Percentiles rank a stretch among this genome's conserved stretches.
Conservation (phyloP, 2,888 invertebrate species). For the Eupithecia abbreviata region DNA sequence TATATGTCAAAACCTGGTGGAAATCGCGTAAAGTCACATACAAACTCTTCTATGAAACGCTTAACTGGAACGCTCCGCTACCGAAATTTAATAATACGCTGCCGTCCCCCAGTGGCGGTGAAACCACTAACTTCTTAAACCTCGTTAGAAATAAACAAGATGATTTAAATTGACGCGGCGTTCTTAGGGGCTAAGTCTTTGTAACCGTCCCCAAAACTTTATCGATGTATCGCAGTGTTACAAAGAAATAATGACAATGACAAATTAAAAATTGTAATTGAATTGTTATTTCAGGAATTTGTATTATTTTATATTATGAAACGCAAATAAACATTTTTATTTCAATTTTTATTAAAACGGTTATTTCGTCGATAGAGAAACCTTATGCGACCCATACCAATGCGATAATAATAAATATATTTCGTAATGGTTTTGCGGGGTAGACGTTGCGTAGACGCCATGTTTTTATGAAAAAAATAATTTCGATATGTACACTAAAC, state of each 20-base stretch:
- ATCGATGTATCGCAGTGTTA: neutral
- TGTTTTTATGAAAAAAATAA: neutral
- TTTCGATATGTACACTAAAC: too few relatives aligned
- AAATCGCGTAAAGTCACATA: neutral
- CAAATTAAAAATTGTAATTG: too few relatives aligned
- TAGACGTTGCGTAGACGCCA: neutral
- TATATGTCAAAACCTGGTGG: neutral
- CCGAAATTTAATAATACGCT: slow-evolving; percentile 71
- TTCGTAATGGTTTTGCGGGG: neutral
- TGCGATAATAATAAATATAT: neutral
- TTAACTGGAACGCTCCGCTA: slow-evolving; percentile 18
- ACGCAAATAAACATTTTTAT: too few relatives aligned
- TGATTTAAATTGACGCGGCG: slow-evolving; percentile 3
- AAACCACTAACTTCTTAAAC: slow-evolving; percentile 72
- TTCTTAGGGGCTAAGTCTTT: neutral
- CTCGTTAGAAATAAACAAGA: slow-evolving; percentile 11
- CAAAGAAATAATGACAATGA: neutral
- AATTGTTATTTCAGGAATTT: too few relatives aligned
- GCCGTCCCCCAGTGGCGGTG: slow-evolving; percentile 52
- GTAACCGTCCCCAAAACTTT: neutral
- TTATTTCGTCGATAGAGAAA: neutral
- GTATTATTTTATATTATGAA: too few relatives aligned
- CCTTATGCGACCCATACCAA: neutral
- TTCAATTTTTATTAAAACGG: neutral
- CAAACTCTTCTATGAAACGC: slow-evolving; percentile 15